Evolutionary conservation across 2,797 vertebrate species (phyloP), one percentile per base, ranked within the genome.

Genomic region (Falco rusticolus): DNA sequence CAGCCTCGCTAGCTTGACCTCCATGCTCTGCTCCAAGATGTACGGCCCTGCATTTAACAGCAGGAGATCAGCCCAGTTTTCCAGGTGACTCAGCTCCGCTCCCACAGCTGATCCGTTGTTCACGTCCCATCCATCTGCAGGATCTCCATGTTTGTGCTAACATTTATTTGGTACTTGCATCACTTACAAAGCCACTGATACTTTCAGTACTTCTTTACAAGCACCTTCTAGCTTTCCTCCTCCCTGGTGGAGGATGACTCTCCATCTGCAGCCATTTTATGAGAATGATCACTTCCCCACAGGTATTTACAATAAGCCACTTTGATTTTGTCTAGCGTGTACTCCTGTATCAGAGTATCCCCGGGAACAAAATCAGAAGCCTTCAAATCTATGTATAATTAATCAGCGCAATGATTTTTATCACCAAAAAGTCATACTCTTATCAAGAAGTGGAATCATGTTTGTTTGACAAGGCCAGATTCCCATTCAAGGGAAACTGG

Each of bases 141-240:
- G 13, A 53, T 31, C 31, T 76, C 37, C 18, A 5, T 6, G 25
- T 65, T 31, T 53, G 25, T 53, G 59, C 33, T 71, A 91, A 59
- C 12, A 37, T 31, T 48, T 71, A 76, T 5, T 29, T 50, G 51
- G 5, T 28, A 48, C 60, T 60, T 68, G 18, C 3, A 31, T 26
- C 79, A 60, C 20, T 61, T 13, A 64, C 16, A 84, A 93, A 57
- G n/a, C 25, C 47, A 53, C 4, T 60, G 24, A 47, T 13, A 60
- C 24, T 24, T 60, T 69, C 5, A 45, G 16, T 41, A 61, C 15
- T 56, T 71, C 24, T 80, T 51, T 10, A 64, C 0, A 0, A 31
- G 16, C 6, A 16, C 7, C 47, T 56, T 72, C 82, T 29, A 43
- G 26, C 26, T 63, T 87, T 16, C 7, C 5, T 59, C 5, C 41